A percentile compares a stretch with the other conserved stretches of the same genome.
Evolutionary conservation across 37 sponge, comb jelly and placozoan species (phyloP).

Genomic region (Eunapius fragilis): DNA sequence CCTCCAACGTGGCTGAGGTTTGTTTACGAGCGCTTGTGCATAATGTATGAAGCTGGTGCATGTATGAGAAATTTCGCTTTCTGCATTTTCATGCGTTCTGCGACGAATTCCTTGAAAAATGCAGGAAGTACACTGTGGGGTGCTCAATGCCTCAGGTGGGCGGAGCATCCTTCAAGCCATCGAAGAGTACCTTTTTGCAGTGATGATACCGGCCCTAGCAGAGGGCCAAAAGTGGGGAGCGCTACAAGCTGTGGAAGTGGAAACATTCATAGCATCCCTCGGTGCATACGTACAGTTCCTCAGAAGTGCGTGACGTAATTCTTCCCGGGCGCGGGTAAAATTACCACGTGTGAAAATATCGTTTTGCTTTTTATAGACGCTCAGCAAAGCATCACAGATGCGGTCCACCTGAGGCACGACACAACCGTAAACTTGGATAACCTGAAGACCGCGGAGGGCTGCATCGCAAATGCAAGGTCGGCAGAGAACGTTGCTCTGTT

Average conservation of each 20-base stretch:
- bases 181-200: conserved; percentile 49
- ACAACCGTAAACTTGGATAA: conserved; percentile 51
- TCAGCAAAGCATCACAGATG: conserved; percentile 70
- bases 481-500: conserved; percentile 69
- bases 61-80: too few species aligned
- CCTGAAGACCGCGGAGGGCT: conserved; percentile 59
- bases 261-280: conserved; percentile 48
- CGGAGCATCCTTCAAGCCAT: conserved; percentile 68
- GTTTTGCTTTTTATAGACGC: conserved; percentile 41
- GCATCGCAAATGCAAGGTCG: conserved; percentile 54
- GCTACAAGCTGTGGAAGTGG: conserved; percentile 34
- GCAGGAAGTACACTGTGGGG: conserved; percentile 72
- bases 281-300: conserved; percentile 61
- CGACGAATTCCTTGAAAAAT: too few species aligned
- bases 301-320: conserved; percentile 30
- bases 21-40: not conserved
- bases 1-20: conserved; percentile 70
- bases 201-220: conserved; percentile 82
- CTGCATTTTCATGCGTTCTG: too few species aligned
- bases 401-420: conserved; percentile 64
- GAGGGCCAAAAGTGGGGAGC: conserved; percentile 60
- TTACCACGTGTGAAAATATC: too few species aligned
- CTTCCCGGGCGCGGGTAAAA: too few species aligned
- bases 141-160: conserved; percentile 57
- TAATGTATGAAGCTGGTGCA: too few species aligned